Conservation (phyloP, 2,113 vertebrate genomes). For the Mobula hypostoma region DNA sequence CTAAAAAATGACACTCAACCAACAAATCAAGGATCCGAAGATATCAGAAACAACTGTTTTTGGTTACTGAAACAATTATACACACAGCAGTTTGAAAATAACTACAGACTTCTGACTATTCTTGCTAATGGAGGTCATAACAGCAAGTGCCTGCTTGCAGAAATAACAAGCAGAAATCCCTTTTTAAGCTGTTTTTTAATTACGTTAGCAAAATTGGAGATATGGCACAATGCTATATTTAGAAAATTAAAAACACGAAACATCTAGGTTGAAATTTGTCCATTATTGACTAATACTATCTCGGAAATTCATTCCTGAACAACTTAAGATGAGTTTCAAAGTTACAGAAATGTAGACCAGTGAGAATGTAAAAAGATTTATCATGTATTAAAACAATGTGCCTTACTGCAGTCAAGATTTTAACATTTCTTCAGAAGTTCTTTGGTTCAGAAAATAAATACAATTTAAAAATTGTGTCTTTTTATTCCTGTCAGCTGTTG, state of each 20-base stretch:
- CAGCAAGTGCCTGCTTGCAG: not conserved
- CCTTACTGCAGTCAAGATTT: not conserved
- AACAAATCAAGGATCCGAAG: not conserved
- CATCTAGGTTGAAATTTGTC: not conserved
- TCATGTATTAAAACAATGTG: not conserved
- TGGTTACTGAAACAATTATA: not conserved
- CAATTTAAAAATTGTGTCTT: not conserved
- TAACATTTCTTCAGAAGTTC: not conserved
- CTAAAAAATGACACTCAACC: not conserved
- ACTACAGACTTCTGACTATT: not conserved
- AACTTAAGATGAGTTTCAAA: not conserved
- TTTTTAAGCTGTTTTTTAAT: not conserved
- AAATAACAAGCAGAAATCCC: not conserved
- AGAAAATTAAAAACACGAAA: not conserved
- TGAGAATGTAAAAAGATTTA: not conserved
- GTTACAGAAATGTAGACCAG: not conserved
- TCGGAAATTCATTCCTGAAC: not conserved
- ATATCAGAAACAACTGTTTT: not conserved
- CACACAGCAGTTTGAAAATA: not conserved
- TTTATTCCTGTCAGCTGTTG: not conserved
- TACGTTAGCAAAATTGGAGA: not conserved
- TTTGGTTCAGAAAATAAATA: not conserved
- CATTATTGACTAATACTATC: not conserved
- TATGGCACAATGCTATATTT: not conserved
- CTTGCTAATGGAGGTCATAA: not conserved